Percentiles rank a stretch among this genome's conserved stretches.
These are phyloP conservation scores for Bothrops jararaca DNA, from an alignment of 2,113 vertebrate species.

Conservation along the genomic window DNA sequence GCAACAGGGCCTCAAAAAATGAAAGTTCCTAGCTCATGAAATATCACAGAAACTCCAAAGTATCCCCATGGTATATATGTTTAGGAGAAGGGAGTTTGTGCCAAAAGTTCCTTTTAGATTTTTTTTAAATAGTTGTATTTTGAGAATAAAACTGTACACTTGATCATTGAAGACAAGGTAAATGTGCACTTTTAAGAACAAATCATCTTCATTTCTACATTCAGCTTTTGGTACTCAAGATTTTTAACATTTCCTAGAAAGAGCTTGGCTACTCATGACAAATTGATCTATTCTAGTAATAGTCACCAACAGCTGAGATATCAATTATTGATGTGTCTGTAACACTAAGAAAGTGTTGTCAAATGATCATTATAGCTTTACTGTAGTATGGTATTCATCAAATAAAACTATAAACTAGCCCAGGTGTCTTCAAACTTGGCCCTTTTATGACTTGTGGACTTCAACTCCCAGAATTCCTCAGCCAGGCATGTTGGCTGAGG, in stretches of 20 bases:
- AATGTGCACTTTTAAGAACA: not conserved
- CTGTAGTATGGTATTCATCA: not conserved
- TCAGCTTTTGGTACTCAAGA: not conserved
- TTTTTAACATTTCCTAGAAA: constrained; percentile 3
- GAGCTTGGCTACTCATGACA: not conserved
- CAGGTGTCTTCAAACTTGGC: not conserved
- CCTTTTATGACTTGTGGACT: too few species aligned
- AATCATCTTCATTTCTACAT: not conserved
- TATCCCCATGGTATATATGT: not conserved
- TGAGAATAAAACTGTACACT: not conserved
- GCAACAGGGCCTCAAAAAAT: not conserved
- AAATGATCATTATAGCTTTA: not conserved
- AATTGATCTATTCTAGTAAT: not conserved
- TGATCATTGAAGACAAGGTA: not conserved
- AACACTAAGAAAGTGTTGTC: constrained; percentile 1
- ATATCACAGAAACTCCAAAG: not conserved
- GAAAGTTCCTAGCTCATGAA: not conserved
- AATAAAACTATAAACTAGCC: not conserved
- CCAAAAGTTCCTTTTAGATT: not conserved
- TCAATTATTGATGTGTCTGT: not conserved
- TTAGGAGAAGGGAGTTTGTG: not conserved
- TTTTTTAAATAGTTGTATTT: not conserved
- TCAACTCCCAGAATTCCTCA: too few species aligned
- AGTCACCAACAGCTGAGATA: not conserved
- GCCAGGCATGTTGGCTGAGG: too few species aligned